Conservation (phyloP, 2,797 vertebrate species). For the Myotis vivesi region DNA sequence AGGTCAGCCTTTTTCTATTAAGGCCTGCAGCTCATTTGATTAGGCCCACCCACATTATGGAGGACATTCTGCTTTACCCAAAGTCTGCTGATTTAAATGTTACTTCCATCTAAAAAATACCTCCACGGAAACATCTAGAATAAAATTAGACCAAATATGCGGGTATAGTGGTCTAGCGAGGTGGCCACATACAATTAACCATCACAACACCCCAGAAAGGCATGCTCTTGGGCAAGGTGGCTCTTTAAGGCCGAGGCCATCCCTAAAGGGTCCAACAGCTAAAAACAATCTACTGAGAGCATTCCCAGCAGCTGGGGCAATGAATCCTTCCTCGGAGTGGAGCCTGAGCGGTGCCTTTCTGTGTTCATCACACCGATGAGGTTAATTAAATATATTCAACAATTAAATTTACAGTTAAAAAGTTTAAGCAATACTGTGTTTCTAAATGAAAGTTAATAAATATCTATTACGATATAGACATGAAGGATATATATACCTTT, state of each 20-base stretch:
- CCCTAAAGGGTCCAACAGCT: neutral
- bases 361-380: neutral
- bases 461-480: neutral
- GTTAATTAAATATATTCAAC: neutral
- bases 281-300: neutral
- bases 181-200: neutral
- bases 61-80: neutral
- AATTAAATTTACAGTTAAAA: neutral
- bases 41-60: neutral
- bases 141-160: neutral
- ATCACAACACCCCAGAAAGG: neutral
- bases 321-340: neutral
- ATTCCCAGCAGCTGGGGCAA: neutral
- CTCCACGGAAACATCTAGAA: neutral
- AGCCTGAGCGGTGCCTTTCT: neutral
- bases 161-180: neutral
- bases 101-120: neutral
- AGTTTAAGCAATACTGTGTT: neutral
- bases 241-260: neutral
- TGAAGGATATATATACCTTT: neutral
- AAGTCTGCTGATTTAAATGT: neutral
- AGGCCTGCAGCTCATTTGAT: neutral
- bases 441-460: constrained; percentile 13
- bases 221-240: neutral
- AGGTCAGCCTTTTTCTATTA: neutral